These are phyloP conservation scores for Merops nubicus DNA, from an alignment of 2,113 vertebrate genomes.

Conservation along the genomic window DNA sequence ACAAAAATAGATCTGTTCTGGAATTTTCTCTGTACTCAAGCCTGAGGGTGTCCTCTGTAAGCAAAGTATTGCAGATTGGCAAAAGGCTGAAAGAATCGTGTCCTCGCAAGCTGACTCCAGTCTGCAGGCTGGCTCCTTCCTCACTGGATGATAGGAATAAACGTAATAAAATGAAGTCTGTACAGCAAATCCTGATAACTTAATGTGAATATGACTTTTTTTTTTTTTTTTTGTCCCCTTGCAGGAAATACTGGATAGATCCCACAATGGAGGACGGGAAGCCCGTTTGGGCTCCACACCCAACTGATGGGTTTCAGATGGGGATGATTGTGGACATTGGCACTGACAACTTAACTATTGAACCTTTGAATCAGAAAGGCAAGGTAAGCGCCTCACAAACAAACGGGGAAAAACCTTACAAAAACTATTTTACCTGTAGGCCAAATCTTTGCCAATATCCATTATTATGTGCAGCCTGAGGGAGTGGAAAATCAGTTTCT, in stretches of 20 bases:
- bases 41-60: background rate
- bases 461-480: background rate
- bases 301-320: slow-evolving; percentile 94
- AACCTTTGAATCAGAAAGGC: slow-evolving; percentile 87
- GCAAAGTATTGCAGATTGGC: accelerated
- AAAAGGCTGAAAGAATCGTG: background rate
- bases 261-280: slow-evolving; percentile 93
- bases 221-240: slow-evolving; percentile 19
- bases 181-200: background rate
- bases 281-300: slow-evolving; percentile 97
- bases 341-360: slow-evolving; percentile 90
- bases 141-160: background rate
- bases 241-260: slow-evolving; percentile 60
- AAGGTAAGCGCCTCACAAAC: slow-evolving; percentile 82
- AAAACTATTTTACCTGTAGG: background rate
- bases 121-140: background rate
- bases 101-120: background rate
- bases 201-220: too few species aligned
- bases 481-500: background rate
- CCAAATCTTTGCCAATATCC: background rate
- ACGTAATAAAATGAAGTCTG: background rate
- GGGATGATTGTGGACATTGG: slow-evolving; percentile 97
- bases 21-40: background rate
- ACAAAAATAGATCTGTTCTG: background rate
- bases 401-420: background rate